Evolutionary conservation across 2,888 invertebrate genomes (phyloP), one percentile per base, ranked within the genome.

Genomic region (Pyralis farinalis): DNA sequence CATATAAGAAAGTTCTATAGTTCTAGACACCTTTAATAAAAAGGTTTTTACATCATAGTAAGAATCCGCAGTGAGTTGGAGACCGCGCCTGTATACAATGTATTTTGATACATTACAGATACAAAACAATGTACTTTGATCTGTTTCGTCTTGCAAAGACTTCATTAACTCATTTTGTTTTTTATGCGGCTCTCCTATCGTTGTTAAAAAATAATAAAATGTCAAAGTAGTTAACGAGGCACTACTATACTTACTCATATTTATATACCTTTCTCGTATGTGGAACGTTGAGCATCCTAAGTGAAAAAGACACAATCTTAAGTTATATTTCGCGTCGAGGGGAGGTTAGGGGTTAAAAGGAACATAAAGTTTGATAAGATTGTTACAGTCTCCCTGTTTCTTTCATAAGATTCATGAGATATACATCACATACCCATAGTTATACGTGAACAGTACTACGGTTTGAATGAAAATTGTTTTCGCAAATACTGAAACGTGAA

Each of bases 281-380:
- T 25, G 16, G 10, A 37, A 37, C 21, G 30, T 37, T 20, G 30
- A 30, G 30, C 21, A 20, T 20, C 29, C 21, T 30, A 37, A 37
- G 37, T 37, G 21, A 37, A 37, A 37, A 37, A 31, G 31, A 36
- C 36, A 29, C 9, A 34, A 36, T 36, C 37, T 30, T 31, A 31
- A 37, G 37, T 37, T 37, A 31, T 37, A 37, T 37, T 37, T 37
- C 30, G 7, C 30, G 37, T 31, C 30, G 21, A 11, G 31, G 37
- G 30, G 20, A 37, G 30, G 37, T 37, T 37, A 22, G 22, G 21
- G 37, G 37, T 30, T 37, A 37, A 37, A 30, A 37, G 31, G 30
- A 37, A 37, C 37, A 37, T 37, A 37, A 37, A 37, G 30, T 37
- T 37, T 37, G 37, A 37, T 37, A 37, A 37, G 37, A 37, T 37